These are phyloP conservation scores for Trachelus stipa DNA, from an alignment of 2,888 invertebrate genomes.

Conservation along the genomic window DNA sequence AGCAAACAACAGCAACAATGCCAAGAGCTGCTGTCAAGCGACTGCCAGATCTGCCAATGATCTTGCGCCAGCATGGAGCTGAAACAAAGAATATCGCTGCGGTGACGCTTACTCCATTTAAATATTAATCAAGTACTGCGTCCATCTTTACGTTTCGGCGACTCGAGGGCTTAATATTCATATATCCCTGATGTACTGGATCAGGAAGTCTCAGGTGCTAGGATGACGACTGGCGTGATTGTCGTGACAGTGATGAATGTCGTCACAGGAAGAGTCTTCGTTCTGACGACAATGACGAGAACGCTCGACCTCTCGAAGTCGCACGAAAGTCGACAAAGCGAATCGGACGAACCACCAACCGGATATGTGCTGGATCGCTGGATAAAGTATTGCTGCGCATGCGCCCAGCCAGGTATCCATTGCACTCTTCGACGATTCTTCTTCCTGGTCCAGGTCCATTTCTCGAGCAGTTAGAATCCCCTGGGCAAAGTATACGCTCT, in stretches of 20 bases:
- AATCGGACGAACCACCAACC: conserved; percentile 6
- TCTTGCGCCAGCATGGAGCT: conserved; percentile 21
- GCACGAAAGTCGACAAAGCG: neutral
- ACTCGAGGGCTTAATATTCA: neutral
- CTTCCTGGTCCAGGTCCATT: conserved; percentile 1
- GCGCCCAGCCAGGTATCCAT: conserved; percentile 8
- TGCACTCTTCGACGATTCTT: neutral
- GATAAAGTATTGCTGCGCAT: conserved; percentile 16
- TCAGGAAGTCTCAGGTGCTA: neutral
- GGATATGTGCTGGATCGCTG: conserved; percentile 16
- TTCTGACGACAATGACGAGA: neutral
- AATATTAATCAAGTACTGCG: neutral
- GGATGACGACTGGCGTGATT: neutral
- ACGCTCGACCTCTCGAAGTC: neutral
- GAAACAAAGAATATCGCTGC: neutral
- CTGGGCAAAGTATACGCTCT: conserved; percentile 20
- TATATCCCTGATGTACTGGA: neutral
- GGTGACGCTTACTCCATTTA: neutral
- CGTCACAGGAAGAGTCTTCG: neutral
- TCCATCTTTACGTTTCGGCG: neutral
- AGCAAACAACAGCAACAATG: conserved; percentile 2
- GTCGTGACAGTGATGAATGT: neutral
- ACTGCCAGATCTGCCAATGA: conserved; percentile 15
- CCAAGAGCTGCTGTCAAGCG: conserved; percentile 14
- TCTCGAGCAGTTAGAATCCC: conserved; percentile 10